Evolutionary conservation across 2,888 invertebrate species (phyloP), one percentile per base, ranked within the genome.

Genomic region (Caenorhabditis doughertyi): DNA sequence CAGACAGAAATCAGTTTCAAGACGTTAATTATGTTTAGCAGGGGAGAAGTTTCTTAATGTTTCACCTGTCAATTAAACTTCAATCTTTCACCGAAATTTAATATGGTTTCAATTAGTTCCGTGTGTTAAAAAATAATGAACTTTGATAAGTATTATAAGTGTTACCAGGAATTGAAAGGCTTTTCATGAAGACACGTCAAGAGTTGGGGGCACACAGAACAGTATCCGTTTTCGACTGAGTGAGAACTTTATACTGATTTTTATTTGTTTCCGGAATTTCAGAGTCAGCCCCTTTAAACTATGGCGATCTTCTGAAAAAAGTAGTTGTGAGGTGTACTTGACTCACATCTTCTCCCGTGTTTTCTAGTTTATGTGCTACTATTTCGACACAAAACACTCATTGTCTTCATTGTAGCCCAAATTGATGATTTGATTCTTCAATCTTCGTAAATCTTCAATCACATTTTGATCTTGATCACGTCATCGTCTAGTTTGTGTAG

Each of bases 381-480:
- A 3, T 58, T 21, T 60, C 32, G 8, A 21, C 16, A 25, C 39
- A 32, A 18, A 55, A 11, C 7, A 4, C 16, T 13, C 29, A 55
- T 39, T 8, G 8, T 18, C 58, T 39, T 39, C n/a, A 60, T 7
- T 42, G 60, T 60, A 60, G 42, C 25, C 60, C 7, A 42, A 39
- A 23, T 60, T 16, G 42, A 8, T 25, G 25, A 51, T 51, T 42
- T 60, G 60, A 60, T 60, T 60, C 23, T 60, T 39, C 42, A 39
- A 60, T 60, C 60, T 42, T 23, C 44, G 18, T 21, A 55, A 55
- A 55, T 49, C 49, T 3, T 16, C 18, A 2, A 56, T 23, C 23
- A 60, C 60, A 60, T 60, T 60, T 60, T 60, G 60, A 18, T 60
- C 60, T 42, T 42, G n/a, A 25, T 60, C 60, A 60, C 60, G 60